Conservation (phyloP, 2,888 invertebrate species). For the Amphipyra tragopoginis region DNA sequence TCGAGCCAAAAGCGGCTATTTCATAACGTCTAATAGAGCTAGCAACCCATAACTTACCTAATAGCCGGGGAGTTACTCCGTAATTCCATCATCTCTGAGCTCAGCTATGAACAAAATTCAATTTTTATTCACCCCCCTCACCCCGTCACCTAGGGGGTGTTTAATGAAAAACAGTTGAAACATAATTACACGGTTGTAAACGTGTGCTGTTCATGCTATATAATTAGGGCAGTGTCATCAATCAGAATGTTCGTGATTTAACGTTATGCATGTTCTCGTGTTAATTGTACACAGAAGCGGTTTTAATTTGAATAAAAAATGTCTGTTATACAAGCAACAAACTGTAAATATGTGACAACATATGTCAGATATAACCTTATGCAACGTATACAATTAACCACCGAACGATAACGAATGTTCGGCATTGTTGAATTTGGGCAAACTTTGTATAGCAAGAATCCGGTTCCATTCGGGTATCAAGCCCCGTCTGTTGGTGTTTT, state of each 20-base stretch:
- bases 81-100: slow-evolving; percentile 21
- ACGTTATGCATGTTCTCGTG: slow-evolving; percentile 34
- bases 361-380: too few species aligned
- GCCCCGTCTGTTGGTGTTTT: too few species aligned
- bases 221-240: slow-evolving; percentile 55
- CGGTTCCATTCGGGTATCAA: too few species aligned
- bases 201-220: slow-evolving; percentile 15
- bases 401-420: too few species aligned
- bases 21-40: slow-evolving; percentile 27
- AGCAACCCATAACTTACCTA: slow-evolving; percentile 26
- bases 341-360: too few species aligned
- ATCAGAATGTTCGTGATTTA: slow-evolving; percentile 58
- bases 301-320: not conserved
- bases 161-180: slow-evolving; percentile 56
- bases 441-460: too few species aligned
- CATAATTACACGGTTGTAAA: slow-evolving; percentile 49
- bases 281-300: slow-evolving; percentile 14
- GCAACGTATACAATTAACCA: too few species aligned
- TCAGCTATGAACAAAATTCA: slow-evolving; percentile 34
- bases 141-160: not conserved
- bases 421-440: too few species aligned
- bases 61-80: slow-evolving; percentile 28
- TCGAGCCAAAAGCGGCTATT: slow-evolving; percentile 5
- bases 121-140: slow-evolving; percentile 21
- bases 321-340: not conserved